Evolutionary conservation across 2,888 invertebrate genomes (phyloP).

Genomic region (Dyspetes luteomarginatus): DNA sequence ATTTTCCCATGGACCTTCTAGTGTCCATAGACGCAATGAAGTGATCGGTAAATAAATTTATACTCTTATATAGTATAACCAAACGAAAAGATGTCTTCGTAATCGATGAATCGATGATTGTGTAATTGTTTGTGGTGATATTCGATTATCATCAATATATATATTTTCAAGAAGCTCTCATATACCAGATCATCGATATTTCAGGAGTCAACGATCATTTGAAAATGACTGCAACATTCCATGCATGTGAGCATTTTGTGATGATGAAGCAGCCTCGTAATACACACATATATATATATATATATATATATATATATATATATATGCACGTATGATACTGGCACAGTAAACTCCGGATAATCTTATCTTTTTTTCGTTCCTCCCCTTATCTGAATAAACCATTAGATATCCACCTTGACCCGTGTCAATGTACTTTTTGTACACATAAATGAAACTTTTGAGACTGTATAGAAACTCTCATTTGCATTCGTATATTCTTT

Average conservation of each 20-base stretch:
- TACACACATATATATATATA: not conserved
- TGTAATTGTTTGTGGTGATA: no score
- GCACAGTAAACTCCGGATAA: not conserved
- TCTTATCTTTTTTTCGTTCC: slow-evolving; percentile 10
- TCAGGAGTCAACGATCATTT: slow-evolving; percentile 8
- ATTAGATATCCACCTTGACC: slow-evolving; percentile 47
- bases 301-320: not conserved
- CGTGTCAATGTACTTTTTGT: slow-evolving; percentile 10
- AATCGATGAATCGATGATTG: no score
- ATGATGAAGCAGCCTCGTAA: not conserved
- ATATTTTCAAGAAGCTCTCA: not conserved
- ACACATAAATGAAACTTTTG: not conserved
- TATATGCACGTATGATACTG: not conserved
- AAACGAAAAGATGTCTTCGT: no score
- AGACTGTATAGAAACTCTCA: not conserved
- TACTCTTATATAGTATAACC: no score
- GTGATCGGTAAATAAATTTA: no score
- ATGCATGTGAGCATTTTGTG: not conserved
- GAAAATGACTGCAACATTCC: slow-evolving; percentile 2
- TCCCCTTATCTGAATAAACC: slow-evolving; percentile 44
- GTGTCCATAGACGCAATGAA: no score
- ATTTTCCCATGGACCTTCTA: no score
- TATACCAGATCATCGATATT: not conserved
- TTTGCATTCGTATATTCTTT: not conserved
- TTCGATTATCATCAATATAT: not conserved